Conservation (phyloP, 2,888 invertebrate species). For the Seira ritae region DNA sequence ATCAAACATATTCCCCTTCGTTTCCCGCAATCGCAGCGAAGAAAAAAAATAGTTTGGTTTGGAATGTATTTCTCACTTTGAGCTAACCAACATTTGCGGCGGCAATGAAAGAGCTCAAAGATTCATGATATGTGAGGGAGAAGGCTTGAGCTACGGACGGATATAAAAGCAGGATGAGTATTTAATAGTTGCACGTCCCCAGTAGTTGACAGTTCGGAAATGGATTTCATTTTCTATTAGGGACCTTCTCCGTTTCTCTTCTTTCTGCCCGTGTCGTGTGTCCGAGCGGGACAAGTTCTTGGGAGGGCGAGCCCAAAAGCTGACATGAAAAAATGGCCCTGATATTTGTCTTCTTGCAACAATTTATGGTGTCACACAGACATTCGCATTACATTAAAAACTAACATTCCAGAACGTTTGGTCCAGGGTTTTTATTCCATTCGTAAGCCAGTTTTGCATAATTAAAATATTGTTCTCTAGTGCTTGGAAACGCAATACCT, state of each 20-base stretch:
- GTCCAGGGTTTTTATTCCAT: too few relatives aligned
- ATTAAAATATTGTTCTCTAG: too few relatives aligned
- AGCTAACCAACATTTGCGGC: background rate
- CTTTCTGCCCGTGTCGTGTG: constrained; percentile 18
- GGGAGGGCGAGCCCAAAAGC: constrained; percentile 51
- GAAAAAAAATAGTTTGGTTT: background rate
- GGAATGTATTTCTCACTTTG: background rate
- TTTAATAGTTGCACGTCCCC: constrained; percentile 68
- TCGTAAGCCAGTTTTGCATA: too few relatives aligned
- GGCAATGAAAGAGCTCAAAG: background rate
- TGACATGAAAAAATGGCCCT: constrained; percentile 64
- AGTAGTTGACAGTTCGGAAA: constrained; percentile 72
- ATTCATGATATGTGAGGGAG: background rate
- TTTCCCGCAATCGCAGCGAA: too few relatives aligned
- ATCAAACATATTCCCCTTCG: too few relatives aligned
- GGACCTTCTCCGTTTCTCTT: constrained; percentile 36
- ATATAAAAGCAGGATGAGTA: constrained; percentile 55
- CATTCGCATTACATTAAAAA: constrained; percentile 27
- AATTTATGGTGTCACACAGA: constrained; percentile 68
- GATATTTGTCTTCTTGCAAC: constrained; percentile 66
- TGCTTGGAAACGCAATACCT: too few relatives aligned
- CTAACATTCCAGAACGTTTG: too few relatives aligned
- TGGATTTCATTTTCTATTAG: constrained; percentile 69
- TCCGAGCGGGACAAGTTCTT: constrained; percentile 25
- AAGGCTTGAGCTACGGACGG: background rate